Evolutionary conservation across 2,113 vertebrate species (phyloP), one percentile per base, ranked within the genome.

Genomic region (Gnathonemus echidnorhynchus): DNA sequence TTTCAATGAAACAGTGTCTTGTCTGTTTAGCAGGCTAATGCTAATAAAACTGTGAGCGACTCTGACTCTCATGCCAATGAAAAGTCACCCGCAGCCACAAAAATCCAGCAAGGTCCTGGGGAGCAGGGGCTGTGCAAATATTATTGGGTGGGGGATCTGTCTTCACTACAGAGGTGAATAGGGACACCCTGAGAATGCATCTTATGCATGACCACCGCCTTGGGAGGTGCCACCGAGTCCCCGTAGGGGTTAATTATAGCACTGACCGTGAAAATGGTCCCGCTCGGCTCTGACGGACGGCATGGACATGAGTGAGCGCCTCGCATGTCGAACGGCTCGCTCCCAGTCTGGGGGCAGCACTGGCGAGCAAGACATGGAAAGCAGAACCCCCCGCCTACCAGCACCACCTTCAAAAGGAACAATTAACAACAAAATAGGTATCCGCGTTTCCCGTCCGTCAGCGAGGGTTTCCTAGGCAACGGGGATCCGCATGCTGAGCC

Each of bases 381-480:
- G 74, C 45, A 27, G 46, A 7, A 6, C 8, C 85, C 84, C 45
- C 11, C 62, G n/a, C n/a, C n/a, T 56, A 27, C 70, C 27, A 39
- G 31, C 74, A 35, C 70, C 70, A 39, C 5, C 86, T 53, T 87
- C n/a, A 56, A 87, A 56, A 50, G 27, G 50, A 87, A 35, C 86
- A 87, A 87, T 87, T 87, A 87, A 87, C 46, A 87, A 87, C 50
- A 87, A 87, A 87, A 87, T 31, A 39, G 86, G 50, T 87, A 87
- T 53, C 86, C 13, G 7, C 50, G 50, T 53, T 87, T 35, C 86
- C 86, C 50, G 50, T 87, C 86, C 48, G 35, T 87, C 86, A 52
- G n/a, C 15, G 11, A 53, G 48, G 27, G 86, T 87, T 31, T 52
- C 86, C 86, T 56, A 53, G 50, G 86, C 50, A 87, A 87, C 86